Evolutionary conservation across 2,888 invertebrate genomes (phyloP), one percentile per base, ranked within the genome.

Genomic region (Epistrophe grossulariae): DNA sequence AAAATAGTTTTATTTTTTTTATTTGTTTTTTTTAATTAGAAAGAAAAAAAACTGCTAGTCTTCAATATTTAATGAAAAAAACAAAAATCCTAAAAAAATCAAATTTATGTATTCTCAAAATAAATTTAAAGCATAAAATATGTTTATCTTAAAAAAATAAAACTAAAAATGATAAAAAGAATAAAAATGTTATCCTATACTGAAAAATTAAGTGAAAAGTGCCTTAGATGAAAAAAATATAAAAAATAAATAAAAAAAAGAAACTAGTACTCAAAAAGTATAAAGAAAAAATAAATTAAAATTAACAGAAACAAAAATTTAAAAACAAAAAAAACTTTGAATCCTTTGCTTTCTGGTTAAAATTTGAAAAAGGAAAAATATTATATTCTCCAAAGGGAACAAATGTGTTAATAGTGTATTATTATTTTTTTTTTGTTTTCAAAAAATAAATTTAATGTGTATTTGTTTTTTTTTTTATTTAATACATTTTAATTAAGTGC

Each of bases 201-300:
- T 76, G 81, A 84, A 87, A 78, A 87, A 88, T 80, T 77, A 83
- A 87, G 76, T 76, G 76, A 80, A 87, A 87, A 87, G 83, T 88
- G 85, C 87, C 82, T 85, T 88, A 88, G 85, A 88, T 83, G 83
- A 87, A 78, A 77, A n/a, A 62, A 78, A 55, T 43, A 62, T 84
- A 50, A 15, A 71, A 55, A 82, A 43, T 43, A 66, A 60, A 19
- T 2, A 24, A 77, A 66, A 60, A 19, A 77, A 73, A 55, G 17
- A 40, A 40, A 52, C 52, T 50, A 70, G 24, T 55, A 70, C 55
- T 71, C 48, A 79, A 71, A 76, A 68, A 35, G 17, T 5, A 11
- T 15, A 24, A 2, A 13, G 48, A 71, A 52, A 11, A 62, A 74
- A 83, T 59, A 48, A 74, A 76, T 38, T 40, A 15, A n/a, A 45